Percentiles rank a stretch among this genome's conserved stretches.
Evolutionary conservation across 2,888 invertebrate genomes (phyloP).

Genomic region (Melangyna quadrimaculata): DNA sequence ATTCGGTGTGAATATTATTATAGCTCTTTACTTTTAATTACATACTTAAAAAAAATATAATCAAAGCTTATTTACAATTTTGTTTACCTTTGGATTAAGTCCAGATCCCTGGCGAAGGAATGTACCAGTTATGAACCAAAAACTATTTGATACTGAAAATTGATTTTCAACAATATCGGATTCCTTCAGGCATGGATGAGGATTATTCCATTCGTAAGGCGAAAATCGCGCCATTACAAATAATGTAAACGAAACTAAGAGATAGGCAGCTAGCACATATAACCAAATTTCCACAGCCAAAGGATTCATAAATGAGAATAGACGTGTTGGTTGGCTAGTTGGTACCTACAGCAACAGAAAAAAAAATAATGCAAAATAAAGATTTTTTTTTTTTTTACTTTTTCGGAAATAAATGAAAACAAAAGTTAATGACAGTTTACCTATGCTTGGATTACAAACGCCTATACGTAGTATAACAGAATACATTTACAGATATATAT

Average conservation of each 20-base stretch:
- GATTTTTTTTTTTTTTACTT: background rate
- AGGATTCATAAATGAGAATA: constrained; percentile 98
- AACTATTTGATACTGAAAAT: constrained; percentile 96
- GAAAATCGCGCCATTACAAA: constrained; percentile 98
- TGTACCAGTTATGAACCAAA: constrained; percentile 95
- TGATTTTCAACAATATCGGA: constrained; percentile 95
- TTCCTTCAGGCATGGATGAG: constrained; percentile 90
- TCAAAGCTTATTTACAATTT: background rate
- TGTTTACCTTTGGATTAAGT: constrained; percentile 89
- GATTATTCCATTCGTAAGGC: constrained; percentile 96
- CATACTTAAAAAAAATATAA: background rate
- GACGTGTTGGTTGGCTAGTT: constrained; percentile 91
- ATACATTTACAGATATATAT: no score
- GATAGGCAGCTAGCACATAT: constrained; percentile 95
- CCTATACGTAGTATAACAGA: no score
- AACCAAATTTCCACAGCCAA: constrained; percentile 98
- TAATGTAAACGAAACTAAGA: constrained; percentile 95
- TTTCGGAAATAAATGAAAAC: background rate
- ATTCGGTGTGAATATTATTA: background rate
- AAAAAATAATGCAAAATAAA: constrained; percentile 1
- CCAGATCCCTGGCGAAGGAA: constrained; percentile 93
- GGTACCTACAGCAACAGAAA: constrained; percentile 85
- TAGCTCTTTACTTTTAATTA: background rate
- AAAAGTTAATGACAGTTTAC: background rate
- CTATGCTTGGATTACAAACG: no score